Evolutionary conservation across 2,888 invertebrate species (phyloP).

Genomic region (Malthinus flaveolus): DNA sequence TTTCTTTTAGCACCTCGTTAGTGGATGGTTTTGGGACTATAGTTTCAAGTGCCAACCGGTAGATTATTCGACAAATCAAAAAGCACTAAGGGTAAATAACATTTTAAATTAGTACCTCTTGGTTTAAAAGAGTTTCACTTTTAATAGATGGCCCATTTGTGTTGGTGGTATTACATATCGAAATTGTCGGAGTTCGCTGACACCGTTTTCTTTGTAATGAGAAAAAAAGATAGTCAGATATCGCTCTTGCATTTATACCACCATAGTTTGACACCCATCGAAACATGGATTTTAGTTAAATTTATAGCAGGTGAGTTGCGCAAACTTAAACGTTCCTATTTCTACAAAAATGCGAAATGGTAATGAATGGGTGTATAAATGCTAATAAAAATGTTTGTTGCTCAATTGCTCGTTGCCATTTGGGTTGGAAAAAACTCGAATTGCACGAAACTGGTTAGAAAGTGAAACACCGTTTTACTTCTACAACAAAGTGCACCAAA

Average conservation of each 20-base stretch:
- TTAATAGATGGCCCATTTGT: slow-evolving; percentile 84
- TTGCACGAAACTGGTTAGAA: slow-evolving; percentile 38
- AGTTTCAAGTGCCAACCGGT: slow-evolving; percentile 92
- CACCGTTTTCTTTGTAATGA: slow-evolving; percentile 82
- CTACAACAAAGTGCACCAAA: not conserved
- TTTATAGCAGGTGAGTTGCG: slow-evolving; percentile 67
- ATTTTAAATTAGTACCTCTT: not conserved
- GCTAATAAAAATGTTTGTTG: slow-evolving; percentile 25
- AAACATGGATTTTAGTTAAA: slow-evolving; percentile 78
- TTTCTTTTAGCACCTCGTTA: slow-evolving; percentile 78
- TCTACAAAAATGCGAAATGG: slow-evolving; percentile 4
- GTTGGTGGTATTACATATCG: slow-evolving; percentile 90
- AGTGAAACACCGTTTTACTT: slow-evolving; percentile 26
- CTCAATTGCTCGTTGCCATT: slow-evolving; percentile 31
- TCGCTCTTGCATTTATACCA: slow-evolving; percentile 84
- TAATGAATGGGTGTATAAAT: slow-evolving; percentile 18
- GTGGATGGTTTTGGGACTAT: slow-evolving; percentile 92
- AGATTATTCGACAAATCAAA: slow-evolving; percentile 84
- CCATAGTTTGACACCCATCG: slow-evolving; percentile 77
- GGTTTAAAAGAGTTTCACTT: too few species aligned
- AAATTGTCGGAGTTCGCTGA: slow-evolving; percentile 87
- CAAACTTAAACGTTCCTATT: not conserved
- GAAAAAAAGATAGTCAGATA: slow-evolving; percentile 84
- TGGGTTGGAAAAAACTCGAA: slow-evolving; percentile 30
- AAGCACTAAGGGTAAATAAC: slow-evolving; percentile 79